Evolutionary conservation across 2,888 invertebrate genomes (phyloP), one percentile per base, ranked within the genome.

Genomic region (Drosophila putrida): DNA sequence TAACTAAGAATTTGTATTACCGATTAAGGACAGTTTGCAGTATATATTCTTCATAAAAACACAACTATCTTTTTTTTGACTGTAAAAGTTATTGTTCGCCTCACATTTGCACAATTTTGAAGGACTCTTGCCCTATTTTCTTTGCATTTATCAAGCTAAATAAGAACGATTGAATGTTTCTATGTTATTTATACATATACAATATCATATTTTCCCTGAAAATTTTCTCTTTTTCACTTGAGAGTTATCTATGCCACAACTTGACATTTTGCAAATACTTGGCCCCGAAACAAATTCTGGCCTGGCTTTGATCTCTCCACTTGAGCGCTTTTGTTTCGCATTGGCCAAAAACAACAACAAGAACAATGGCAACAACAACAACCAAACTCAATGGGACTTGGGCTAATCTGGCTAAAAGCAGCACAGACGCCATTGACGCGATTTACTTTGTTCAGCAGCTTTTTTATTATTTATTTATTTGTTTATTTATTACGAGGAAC

Each of bases 361-460:
- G 44, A 20, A 44, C 28, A 8, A 39, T 20, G 3, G 43, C 1
- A 68, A 63, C 44, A 57, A 59, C 43, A 70, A 75, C 50, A 71
- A n/a, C 50, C 13, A 39, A 71, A 75, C 50, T 31, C 8, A 8
- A 31, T 31, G 31, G 31, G 31, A 9, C 28, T 28, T 9, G 6
- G 25, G 55, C 71, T 78, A 78, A 78, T 78, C 66, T 73, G 73
- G 73, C 78, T 76, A 76, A 80, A 76, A 80, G 80, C 62, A 33
- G 50, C 62, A 68, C 62, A 68, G 65, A 65, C 69, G 78, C 78
- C 67, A 74, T 67, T 76, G 72, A 75, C 49, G 58, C 50, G 74
- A 76, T 79, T 69, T 72, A 70, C 61, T 78, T 78, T 69, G 59
- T 51, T 64, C 51, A 36, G 70, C 71, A n/a, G n/a, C n/a, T n/a